Percentiles rank a stretch among this genome's conserved stretches.
Conservation (phyloP, 2,888 invertebrate species). For the Microctonus brassicae region DNA sequence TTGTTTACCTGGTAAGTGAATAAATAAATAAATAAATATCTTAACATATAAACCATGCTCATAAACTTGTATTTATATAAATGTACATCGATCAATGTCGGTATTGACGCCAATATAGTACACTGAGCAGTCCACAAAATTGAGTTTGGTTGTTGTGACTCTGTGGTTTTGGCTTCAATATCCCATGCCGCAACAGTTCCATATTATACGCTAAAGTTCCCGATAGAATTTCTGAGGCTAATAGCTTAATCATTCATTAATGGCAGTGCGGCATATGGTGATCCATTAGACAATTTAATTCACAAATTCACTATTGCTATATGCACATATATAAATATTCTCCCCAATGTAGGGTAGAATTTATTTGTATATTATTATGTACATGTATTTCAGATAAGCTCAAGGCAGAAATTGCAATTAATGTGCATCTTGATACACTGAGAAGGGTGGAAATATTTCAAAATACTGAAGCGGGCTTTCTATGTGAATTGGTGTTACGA, state of each 20-base stretch:
- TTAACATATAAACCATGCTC: neutral
- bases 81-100: slow-evolving; percentile 30
- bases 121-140: slow-evolving; percentile 10
- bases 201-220: neutral
- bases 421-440: slow-evolving; percentile 97
- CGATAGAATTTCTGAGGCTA: neutral
- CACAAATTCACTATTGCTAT: neutral
- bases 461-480: slow-evolving; percentile 98
- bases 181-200: neutral
- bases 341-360: too few relatives aligned
- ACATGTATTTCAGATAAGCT: slow-evolving; percentile 80
- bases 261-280: neutral
- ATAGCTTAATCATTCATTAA: neutral
- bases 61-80: neutral
- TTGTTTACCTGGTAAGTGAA: slow-evolving; percentile 81
- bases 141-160: slow-evolving; percentile 16
- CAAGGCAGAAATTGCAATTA: slow-evolving; percentile 99
- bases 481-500: slow-evolving; percentile 95
- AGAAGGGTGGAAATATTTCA: slow-evolving; percentile 99
- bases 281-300: neutral
- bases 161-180: slow-evolving; percentile 2
- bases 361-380: neutral
- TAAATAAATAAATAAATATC: neutral
- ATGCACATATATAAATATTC: too few relatives aligned
- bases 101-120: neutral